Evolutionary conservation across 2,797 vertebrate species (phyloP), one percentile per base, ranked within the genome.

Genomic region (Acrossocheilus wenchowensis): DNA sequence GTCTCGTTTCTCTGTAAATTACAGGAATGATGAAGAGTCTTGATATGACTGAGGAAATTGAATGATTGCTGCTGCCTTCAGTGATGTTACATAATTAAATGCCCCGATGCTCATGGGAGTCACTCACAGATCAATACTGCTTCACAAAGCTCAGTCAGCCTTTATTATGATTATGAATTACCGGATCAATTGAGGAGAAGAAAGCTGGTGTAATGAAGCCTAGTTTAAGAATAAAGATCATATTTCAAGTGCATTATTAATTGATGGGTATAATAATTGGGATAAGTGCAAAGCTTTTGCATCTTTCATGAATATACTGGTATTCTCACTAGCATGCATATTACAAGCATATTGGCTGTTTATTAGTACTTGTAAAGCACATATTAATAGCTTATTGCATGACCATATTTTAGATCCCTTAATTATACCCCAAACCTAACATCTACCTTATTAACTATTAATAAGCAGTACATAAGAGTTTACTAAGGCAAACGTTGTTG

Each of bases 51-150:
- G 62, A n/a, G 23, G 69, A 74, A 74, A 74, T 26, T 77, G 26
- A 80, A 74, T 36, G 39, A 48, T 34, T 19, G 36, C 68, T 19
- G 12, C 68, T 69, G 78, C 19, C 6, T 74, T 5, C 17, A 81
- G 69, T 12, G 36, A 79, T 84, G 10, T 30, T 50, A 45, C 57
- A 36, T 82, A 71, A 81, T 84, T 81, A 84, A 84, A 87, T 69
- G 62, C 30, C 71, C 62, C 82, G 17, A 45, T 48, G 72, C 78
- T 85, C 78, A 57, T 82, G 78, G 78, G 83, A 78, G 54, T 69
- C 57, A 41, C 45, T 81, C 69, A 81, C 62, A 71, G 45, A 81
- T 87, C 69, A 87, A 75, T 87, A 84, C 69, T 75, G 48, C 41
- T 34, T 54, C 48, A 87, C n/a, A 85, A 17, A n/a, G 45, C 45